A percentile compares a stretch with the other conserved stretches of the same genome.
These are phyloP conservation scores for Ischnura elegans DNA, from an alignment of 2,888 invertebrate species.

Conservation along the genomic window DNA sequence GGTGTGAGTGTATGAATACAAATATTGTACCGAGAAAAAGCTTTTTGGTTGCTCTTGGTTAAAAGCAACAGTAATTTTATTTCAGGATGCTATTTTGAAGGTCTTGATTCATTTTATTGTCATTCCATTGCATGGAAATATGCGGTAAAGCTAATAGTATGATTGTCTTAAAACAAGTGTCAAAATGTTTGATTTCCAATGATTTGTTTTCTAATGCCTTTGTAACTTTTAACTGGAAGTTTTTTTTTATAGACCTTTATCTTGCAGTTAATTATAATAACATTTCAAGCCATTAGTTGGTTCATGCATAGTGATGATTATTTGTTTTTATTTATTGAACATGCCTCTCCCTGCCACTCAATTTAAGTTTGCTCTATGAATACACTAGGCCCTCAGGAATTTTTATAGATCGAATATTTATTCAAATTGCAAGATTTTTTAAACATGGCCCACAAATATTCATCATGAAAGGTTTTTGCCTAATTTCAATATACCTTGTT, in stretches of 20 bases:
- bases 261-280: neutral
- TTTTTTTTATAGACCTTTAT: neutral
- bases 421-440: neutral
- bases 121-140: neutral
- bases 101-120: neutral
- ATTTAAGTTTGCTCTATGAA: neutral
- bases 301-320: too few species aligned
- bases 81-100: too few species aligned
- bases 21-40: too few species aligned
- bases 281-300: neutral
- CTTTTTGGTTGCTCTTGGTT: too few species aligned
- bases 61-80: too few species aligned
- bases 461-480: neutral
- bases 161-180: neutral
- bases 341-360: neutral
- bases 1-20: too few species aligned
- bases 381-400: neutral
- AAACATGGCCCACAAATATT: neutral
- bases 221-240: constrained; percentile 9
- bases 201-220: constrained; percentile 16
- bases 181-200: neutral
- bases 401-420: neutral
- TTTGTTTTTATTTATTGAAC: neutral
- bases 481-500: too few species aligned
- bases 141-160: neutral